Conservation (phyloP, 2,797 vertebrate genomes). For the Mormyrus hasselquistii region DNA sequence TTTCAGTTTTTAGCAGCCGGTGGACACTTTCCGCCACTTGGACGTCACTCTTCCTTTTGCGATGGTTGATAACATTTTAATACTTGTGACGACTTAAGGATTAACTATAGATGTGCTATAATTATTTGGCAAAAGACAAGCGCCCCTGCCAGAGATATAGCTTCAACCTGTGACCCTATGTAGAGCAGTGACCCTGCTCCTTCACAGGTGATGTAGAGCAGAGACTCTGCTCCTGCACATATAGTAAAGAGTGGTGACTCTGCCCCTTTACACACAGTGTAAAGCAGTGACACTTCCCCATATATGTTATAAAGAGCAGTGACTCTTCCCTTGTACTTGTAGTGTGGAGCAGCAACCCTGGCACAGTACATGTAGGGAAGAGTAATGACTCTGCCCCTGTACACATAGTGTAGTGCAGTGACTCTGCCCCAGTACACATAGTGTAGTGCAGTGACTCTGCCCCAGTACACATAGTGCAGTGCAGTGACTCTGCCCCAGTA, state of each 20-base stretch:
- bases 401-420: not conserved
- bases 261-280: conserved; percentile 5
- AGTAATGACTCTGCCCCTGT: not conserved
- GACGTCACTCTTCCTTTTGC: conserved; percentile 38
- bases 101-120: conserved; percentile 26
- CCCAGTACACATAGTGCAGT: not conserved
- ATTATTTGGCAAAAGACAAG: conserved; percentile 30
- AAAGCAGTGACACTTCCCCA: not conserved
- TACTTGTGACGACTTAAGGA: conserved; percentile 40
- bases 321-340: conserved; percentile 33
- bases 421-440: not conserved
- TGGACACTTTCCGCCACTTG: conserved; percentile 35
- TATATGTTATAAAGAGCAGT: not conserved
- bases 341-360: not conserved
- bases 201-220: conserved; percentile 29
- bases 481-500: not conserved
- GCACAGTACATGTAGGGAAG: not conserved
- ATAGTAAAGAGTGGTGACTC: not conserved
- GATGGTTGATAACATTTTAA: conserved; percentile 49
- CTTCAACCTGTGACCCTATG: not conserved
- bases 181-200: conserved; percentile 31
- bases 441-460: not conserved
- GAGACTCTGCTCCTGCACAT: not conserved
- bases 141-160: conserved; percentile 26
- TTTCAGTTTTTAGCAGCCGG: conserved; percentile 54